phyloP scores from a whole-genome alignment of 2,113 vertebrate species.

The Oryzias melastigma region DNA sequence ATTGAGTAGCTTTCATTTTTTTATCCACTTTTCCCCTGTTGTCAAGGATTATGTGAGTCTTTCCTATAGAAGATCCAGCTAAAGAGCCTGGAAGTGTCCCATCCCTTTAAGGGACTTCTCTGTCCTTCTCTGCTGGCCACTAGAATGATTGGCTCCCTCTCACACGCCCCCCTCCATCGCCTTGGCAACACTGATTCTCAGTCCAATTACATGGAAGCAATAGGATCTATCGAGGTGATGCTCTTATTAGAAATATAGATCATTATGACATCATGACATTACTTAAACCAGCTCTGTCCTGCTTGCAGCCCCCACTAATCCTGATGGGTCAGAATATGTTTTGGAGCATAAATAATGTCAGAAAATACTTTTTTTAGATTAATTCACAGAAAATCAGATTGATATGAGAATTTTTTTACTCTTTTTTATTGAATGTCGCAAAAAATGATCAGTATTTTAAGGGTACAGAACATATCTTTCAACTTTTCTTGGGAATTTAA shows the following conservation, averaged over 20 bases:
- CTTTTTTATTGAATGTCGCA: too few relatives aligned
- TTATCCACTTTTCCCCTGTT: neutral
- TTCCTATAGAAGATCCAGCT: slow-evolving; percentile 14
- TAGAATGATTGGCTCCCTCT: slow-evolving; percentile 53
- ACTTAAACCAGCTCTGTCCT: neutral
- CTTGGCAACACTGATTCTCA: slow-evolving; percentile 73
- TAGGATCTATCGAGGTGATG: slow-evolving; percentile 47
- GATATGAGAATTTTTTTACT: neutral
- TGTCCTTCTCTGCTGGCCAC: slow-evolving; percentile 24
- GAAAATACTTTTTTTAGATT: slow-evolving; percentile 1
- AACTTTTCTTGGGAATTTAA: too few relatives aligned
- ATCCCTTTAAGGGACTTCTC: slow-evolving; percentile 26
- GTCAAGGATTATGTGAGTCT: neutral
- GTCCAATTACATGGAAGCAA: slow-evolving; percentile 56
- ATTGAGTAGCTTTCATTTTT: neutral
- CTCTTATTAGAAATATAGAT: slow-evolving; percentile 56
- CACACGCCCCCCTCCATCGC: slow-evolving; percentile 53
- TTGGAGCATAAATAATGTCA: neutral
- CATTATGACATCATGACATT: slow-evolving; percentile 27
- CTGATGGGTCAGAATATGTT: slow-evolving; percentile 1
- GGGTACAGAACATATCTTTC: too few relatives aligned
- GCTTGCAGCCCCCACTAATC: slow-evolving; percentile 3
- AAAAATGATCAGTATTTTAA: too few relatives aligned
- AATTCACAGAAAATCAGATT: slow-evolving; percentile 3
- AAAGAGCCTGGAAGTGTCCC: slow-evolving; percentile 3